Conservation (phyloP, 2,797 vertebrate species). For the Caiman crocodilus region DNA sequence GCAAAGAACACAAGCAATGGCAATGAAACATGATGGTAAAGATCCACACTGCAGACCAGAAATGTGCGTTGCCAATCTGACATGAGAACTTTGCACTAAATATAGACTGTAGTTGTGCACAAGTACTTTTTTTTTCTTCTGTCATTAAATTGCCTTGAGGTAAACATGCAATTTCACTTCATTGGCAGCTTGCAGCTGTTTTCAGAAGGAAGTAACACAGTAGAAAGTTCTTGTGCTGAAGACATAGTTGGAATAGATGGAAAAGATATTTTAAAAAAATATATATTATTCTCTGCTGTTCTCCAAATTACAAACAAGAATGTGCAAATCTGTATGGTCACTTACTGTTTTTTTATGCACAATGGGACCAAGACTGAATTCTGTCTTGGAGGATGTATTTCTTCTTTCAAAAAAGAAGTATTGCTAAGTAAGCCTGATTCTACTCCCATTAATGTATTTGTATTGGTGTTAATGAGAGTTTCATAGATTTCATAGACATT, state of each 20-base stretch:
- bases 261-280: not conserved
- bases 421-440: not conserved
- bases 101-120: not conserved
- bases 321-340: no score
- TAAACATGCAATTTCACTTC: not conserved
- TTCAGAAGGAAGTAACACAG: not conserved
- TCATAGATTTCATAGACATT: not conserved
- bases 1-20: not conserved
- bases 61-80: not conserved
- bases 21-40: not conserved
- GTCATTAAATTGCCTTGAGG: not conserved
- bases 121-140: not conserved
- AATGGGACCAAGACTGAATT: not conserved
- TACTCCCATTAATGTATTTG: no score
- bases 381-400: not conserved
- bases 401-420: not conserved
- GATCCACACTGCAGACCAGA: not conserved
- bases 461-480: not conserved
- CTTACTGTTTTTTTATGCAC: no score
- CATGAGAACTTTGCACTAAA: not conserved
- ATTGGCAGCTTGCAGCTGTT: not conserved
- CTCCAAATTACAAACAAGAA: not conserved
- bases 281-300: not conserved
- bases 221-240: not conserved
- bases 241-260: fast-evolving